Conservation (phyloP, 2,113 vertebrate species). For the Pterocles burchelli region DNA sequence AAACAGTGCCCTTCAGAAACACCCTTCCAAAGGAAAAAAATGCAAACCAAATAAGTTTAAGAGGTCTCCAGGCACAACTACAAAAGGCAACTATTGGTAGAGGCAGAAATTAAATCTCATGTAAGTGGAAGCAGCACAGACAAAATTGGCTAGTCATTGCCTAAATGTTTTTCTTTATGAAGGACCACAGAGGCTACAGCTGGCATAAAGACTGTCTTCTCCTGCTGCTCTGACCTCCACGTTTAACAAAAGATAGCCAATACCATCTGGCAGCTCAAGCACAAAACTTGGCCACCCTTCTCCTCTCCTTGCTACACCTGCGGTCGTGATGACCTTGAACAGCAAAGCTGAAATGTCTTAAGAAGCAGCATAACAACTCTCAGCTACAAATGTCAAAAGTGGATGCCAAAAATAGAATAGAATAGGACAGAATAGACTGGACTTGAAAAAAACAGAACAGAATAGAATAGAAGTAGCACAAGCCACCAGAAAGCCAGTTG, state of each 20-base stretch:
- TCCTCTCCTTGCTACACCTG: not conserved
- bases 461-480: not conserved
- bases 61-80: not conserved
- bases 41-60: not conserved
- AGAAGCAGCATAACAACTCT: not conserved
- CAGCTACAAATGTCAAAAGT: not conserved
- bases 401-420: not conserved
- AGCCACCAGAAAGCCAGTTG: not conserved
- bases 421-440: not conserved
- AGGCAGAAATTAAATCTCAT: not conserved
- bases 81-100: not conserved
- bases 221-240: not conserved
- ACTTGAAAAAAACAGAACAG: not conserved
- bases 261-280: not conserved
- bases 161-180: not conserved
- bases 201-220: not conserved
- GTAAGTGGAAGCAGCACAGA: not conserved
- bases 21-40: not conserved
- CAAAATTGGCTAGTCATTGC: not conserved
- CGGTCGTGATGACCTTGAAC: rapidly evolving
- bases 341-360: not conserved
- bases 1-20: not conserved
- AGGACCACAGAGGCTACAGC: not conserved
- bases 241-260: not conserved
- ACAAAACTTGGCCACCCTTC: not conserved